Base-by-base conservation (phyloP, 2,888 invertebrate species). In the Tuta absoluta region DNA sequence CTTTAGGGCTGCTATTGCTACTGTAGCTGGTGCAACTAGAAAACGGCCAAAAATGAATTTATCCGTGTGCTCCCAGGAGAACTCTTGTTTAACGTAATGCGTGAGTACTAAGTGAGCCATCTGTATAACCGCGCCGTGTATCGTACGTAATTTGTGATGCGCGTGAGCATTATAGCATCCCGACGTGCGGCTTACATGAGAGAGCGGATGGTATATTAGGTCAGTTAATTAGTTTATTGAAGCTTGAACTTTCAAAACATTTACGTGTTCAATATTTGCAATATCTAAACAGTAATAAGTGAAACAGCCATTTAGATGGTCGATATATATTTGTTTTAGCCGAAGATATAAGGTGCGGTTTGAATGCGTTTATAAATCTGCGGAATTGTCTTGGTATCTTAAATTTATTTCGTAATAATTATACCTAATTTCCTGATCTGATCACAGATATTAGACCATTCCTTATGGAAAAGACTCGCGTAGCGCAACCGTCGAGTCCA, bases 61-160 rank as follows among this genome's bases (percentile, higher is more conserved):
- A n/a, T n/a, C n/a, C n/a, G n/a, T n/a, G n/a, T n/a, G n/a, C n/a
- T n/a, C n/a, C n/a, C n/a, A n/a, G n/a, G n/a, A n/a, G n/a, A n/a
- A n/a, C n/a, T n/a, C n/a, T n/a, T n/a, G n/a, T n/a, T n/a, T n/a
- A n/a, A n/a, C n/a, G n/a, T n/a, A n/a, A n/a, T n/a, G n/a, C n/a
- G n/a, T n/a, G n/a, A n/a, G n/a, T n/a, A n/a, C n/a, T n/a, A 73
- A 48, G 73, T 70, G 75, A 65, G 63, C 41, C 41, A 23, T 64
- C 53, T 28, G 45, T 33, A 33, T 10, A 10, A 33, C 1, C 33
- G 10, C 33, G 10, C 10, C 10, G 33, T 10, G 8, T 10, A 10
- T 33, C 28, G 10, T 33, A 33, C 7, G 10, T 8, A 33, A 33
- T 33, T 33, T 10, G 33, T 33, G 33, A 8, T 49, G 49, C 21